phyloP scores from a whole-genome alignment of 2,113 vertebrate species.

The Polyodon spathula region DNA sequence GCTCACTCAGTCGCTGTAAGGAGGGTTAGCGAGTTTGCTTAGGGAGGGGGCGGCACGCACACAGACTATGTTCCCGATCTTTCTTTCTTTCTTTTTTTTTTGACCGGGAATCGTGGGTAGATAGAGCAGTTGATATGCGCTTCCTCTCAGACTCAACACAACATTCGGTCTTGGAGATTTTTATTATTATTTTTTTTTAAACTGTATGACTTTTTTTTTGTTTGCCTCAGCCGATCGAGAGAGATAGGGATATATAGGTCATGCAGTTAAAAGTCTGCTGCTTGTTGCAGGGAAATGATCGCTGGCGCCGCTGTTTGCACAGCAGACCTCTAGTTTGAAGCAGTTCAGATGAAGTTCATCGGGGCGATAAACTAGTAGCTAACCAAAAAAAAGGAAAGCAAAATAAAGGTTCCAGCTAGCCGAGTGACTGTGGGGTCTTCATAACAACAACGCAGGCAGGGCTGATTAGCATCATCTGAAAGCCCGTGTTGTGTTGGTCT shows the following conservation, averaged over 20 bases:
- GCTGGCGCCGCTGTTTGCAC: slow-evolving; percentile 65
- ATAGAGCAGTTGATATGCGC: neutral
- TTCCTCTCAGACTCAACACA: neutral
- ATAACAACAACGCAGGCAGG: neutral
- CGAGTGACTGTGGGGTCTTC: neutral
- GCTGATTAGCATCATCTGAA: too few relatives aligned
- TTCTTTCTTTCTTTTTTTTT: too few relatives aligned
- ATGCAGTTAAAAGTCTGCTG: slow-evolving; percentile 60
- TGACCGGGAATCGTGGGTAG: too few relatives aligned
- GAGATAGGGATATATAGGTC: slow-evolving; percentile 16
- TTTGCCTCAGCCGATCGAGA: neutral
- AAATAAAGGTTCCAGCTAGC: neutral
- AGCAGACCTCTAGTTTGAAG: slow-evolving; percentile 63
- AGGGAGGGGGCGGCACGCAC: neutral
- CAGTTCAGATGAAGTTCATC: slow-evolving; percentile 78
- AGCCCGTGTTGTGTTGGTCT: too few relatives aligned
- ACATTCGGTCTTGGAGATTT: neutral
- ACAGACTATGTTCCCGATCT: too few relatives aligned
- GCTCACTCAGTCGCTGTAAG: neutral
- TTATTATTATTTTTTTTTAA: neutral
- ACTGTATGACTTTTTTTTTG: neutral
- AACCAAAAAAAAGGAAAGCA: neutral
- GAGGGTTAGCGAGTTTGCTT: neutral
- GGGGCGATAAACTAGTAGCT: slow-evolving; percentile 34
- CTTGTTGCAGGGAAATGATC: slow-evolving; percentile 69